Conservation (phyloP, 2,888 invertebrate species). For the Caenorhabditis sinica region DNA sequence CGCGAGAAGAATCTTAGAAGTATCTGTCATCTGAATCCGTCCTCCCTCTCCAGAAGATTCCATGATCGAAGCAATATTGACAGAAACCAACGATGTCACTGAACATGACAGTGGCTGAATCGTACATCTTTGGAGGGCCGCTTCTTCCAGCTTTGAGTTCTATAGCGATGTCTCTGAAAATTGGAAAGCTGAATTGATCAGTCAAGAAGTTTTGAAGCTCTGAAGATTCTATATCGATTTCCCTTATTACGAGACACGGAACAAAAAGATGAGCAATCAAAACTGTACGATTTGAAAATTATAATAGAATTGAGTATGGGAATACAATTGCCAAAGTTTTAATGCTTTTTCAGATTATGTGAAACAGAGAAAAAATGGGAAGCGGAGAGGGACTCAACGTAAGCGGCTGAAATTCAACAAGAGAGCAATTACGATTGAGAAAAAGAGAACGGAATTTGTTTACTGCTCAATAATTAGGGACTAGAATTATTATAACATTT, state of each 20-base stretch:
- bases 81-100: constrained; percentile 74
- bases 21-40: constrained; percentile 70
- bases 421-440: too few relatives aligned
- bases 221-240: too few relatives aligned
- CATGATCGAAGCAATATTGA: constrained; percentile 73
- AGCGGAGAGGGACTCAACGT: not conserved
- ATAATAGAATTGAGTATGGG: not conserved
- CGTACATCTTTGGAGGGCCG: constrained; percentile 79
- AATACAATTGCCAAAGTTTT: constrained; percentile 36
- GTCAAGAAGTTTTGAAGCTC: too few relatives aligned
- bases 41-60: constrained; percentile 70
- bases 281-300: constrained; percentile 51
- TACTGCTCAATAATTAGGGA: too few relatives aligned
- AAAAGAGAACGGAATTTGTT: too few relatives aligned
- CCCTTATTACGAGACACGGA: too few relatives aligned
- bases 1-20: constrained; percentile 56
- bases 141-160: constrained; percentile 79
- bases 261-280: constrained; percentile 40
- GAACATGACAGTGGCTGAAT: constrained; percentile 81
- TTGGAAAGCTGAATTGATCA: too few relatives aligned
- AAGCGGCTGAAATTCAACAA: not conserved
- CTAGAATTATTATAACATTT: too few relatives aligned
- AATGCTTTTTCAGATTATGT: constrained; percentile 11
- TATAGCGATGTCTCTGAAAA: constrained; percentile 78
- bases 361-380: too few relatives aligned